These are phyloP conservation scores for Pristionchus mayeri DNA, from an alignment of 2,888 invertebrate species.

Conservation along the genomic window DNA sequence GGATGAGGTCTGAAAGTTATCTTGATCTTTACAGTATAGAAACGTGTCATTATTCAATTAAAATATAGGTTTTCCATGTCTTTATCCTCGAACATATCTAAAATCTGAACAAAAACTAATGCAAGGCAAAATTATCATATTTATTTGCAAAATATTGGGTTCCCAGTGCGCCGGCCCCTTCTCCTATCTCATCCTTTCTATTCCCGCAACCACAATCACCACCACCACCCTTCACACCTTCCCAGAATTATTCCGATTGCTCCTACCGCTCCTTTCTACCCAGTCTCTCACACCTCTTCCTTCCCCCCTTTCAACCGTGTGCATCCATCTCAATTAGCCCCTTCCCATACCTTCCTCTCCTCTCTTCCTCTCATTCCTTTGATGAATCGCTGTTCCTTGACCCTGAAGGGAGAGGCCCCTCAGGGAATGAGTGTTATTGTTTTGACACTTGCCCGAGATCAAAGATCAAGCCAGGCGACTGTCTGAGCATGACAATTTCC, in stretches of 20 bases:
- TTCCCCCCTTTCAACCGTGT: too few species aligned
- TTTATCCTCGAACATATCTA: too few species aligned
- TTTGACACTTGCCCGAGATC: not conserved
- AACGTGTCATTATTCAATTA: too few species aligned
- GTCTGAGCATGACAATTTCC: too few species aligned
- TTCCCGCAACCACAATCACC: not conserved
- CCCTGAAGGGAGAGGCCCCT: not conserved
- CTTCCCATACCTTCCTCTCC: too few species aligned
- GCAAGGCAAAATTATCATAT: too few species aligned
- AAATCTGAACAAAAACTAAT: too few species aligned
- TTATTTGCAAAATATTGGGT: too few species aligned
- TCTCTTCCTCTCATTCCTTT: not conserved
- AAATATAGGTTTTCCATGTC: not conserved
- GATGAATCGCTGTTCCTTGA: conserved; percentile 5
- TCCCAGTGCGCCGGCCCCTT: too few species aligned
- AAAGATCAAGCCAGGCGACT: not conserved
- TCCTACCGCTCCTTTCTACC: not conserved
- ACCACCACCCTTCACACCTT: conserved; percentile 22
- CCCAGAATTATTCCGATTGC: not conserved
- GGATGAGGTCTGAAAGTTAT: not conserved
- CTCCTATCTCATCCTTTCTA: not conserved
- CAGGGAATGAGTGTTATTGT: too few species aligned
- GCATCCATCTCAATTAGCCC: not conserved
- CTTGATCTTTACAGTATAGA: too few species aligned
- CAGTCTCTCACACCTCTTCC: too few species aligned